phyloP scores from a whole-genome alignment of 2,888 invertebrate genomes.

The Eupithecia abbreviata region DNA sequence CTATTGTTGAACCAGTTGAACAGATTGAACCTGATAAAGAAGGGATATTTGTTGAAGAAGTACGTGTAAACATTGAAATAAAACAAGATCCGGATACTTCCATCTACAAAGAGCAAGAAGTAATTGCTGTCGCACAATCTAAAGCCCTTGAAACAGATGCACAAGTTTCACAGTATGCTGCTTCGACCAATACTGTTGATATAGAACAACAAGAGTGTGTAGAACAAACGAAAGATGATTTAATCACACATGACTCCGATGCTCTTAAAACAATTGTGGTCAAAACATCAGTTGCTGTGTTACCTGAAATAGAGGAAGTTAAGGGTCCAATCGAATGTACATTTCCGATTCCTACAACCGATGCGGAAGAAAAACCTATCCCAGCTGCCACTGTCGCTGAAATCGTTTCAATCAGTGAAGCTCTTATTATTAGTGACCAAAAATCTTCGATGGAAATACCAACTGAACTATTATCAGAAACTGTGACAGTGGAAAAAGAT shows the following conservation, averaged over 20 bases:
- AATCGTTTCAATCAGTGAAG: neutral
- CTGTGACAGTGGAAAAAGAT: neutral
- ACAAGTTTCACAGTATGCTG: neutral
- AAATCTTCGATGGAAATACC: neutral
- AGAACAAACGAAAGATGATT: neutral
- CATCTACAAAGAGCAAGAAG: slow-evolving; percentile 3
- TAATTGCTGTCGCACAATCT: neutral
- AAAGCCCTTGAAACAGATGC: neutral
- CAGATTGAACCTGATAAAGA: slow-evolving; percentile 3
- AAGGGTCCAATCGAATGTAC: neutral
- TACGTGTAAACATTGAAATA: neutral
- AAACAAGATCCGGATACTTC: neutral
- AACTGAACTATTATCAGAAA: neutral
- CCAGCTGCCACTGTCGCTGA: neutral
- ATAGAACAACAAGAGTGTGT: neutral
- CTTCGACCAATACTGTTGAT: neutral
- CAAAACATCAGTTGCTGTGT: neutral
- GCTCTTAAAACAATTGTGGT: neutral
- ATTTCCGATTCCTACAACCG: neutral
- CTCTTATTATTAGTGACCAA: neutral
- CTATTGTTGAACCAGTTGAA: neutral
- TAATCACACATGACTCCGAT: neutral
- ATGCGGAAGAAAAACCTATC: neutral
- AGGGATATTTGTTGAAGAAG: slow-evolving; percentile 3
- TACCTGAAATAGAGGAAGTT: neutral